These are phyloP conservation scores for Pteronotus mesoamericanus DNA, from an alignment of 2,797 vertebrate genomes.

Conservation along the genomic window DNA sequence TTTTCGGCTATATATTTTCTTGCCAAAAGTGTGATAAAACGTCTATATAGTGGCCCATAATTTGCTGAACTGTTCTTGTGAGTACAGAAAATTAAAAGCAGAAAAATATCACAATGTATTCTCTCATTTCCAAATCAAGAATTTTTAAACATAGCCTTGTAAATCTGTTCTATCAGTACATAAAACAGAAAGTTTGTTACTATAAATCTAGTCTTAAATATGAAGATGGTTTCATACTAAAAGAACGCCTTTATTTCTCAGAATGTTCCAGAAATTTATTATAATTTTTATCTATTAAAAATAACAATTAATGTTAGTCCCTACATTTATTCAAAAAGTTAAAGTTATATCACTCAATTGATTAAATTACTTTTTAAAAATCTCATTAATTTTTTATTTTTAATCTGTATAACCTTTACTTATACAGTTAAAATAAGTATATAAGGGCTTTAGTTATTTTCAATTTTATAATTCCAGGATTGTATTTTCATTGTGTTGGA, in stretches of 20 bases:
- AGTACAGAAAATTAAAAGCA: background rate
- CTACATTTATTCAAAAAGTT: background rate
- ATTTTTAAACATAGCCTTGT: background rate
- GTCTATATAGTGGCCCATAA: background rate
- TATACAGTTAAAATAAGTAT: background rate
- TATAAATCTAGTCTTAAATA: background rate
- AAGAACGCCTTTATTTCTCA: background rate
- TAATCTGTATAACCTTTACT: background rate
- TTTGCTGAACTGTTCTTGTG: background rate
- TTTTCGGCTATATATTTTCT: background rate
- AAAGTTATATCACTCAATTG: background rate
- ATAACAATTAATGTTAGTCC: background rate
- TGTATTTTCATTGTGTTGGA: background rate
- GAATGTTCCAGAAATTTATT: background rate
- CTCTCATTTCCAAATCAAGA: background rate
- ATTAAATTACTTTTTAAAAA: background rate
- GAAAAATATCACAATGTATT: background rate
- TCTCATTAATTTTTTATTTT: background rate
- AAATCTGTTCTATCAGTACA: background rate
- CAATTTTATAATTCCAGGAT: background rate
- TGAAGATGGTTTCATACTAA: background rate
- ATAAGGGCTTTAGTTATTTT: background rate
- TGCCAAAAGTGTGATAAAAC: background rate
- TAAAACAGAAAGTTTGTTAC: background rate
- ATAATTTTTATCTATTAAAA: background rate